Percentiles rank a stretch among this genome's conserved stretches.
phyloP scores from a whole-genome alignment of 2,888 invertebrate genomes.

The Acrocyrtus sp. region DNA sequence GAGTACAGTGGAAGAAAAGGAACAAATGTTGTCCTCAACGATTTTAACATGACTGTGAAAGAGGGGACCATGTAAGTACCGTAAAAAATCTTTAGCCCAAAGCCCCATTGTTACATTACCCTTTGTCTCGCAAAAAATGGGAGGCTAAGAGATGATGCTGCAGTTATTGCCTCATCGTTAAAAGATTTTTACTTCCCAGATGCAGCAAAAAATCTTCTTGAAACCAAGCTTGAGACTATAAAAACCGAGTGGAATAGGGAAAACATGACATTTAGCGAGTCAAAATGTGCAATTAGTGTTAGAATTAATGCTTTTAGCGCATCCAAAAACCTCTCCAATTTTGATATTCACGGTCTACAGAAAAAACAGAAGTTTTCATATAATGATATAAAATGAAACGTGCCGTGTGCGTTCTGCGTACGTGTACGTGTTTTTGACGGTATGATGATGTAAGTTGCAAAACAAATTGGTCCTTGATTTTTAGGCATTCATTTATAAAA shows the following conservation, averaged over 20 bases:
- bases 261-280: too few relatives aligned
- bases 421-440: too few relatives aligned
- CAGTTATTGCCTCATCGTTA: background rate
- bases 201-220: background rate
- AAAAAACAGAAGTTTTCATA: background rate
- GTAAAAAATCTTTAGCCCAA: background rate
- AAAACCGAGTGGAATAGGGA: too few relatives aligned
- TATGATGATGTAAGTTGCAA: too few relatives aligned
- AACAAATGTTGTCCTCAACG: constrained; percentile 39
- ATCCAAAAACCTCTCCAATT: background rate
- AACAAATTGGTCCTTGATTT: constrained; percentile 6
- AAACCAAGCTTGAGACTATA: background rate
- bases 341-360: background rate
- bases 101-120: background rate
- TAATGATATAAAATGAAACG: background rate
- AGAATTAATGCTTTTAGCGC: background rate
- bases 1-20: constrained; percentile 28
- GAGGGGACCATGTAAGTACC: constrained; percentile 53
- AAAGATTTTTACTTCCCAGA: background rate
- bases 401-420: too few relatives aligned
- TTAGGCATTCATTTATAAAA: background rate
- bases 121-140: constrained; percentile 3
- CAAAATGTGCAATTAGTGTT: background rate
- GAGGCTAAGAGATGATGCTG: constrained; percentile 36
- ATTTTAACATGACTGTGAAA: constrained; percentile 52